A percentile compares a stretch with the other conserved stretches of the same genome.
Conservation (phyloP, 2,888 invertebrate species). For the Tetanocera ferruginea region DNA sequence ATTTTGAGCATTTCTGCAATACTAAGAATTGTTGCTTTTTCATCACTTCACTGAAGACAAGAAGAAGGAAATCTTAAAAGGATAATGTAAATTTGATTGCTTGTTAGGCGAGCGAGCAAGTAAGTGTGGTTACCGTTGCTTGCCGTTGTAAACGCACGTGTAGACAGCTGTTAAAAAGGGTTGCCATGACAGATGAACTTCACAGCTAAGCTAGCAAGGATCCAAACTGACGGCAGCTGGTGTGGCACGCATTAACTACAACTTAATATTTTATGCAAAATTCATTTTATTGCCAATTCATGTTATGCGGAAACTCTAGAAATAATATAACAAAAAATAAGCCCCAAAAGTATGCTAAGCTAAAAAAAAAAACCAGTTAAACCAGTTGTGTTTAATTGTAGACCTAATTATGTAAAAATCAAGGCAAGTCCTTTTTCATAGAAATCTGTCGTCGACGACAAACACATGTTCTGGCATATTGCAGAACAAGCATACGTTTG, state of each 20-base stretch:
- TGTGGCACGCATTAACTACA: constrained; percentile 15
- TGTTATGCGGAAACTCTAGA: neutral
- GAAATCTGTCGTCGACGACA: no score
- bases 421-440: no score
- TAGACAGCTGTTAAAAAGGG: neutral
- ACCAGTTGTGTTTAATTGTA: neutral
- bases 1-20: constrained; percentile 21
- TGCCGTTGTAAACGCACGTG: neutral
- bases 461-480: no score
- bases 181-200: neutral
- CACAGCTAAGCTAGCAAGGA: neutral
- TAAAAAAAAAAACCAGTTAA: neutral
- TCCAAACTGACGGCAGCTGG: neutral
- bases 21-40: neutral
- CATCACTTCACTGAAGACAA: neutral
- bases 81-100: constrained; percentile 37
- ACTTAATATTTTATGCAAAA: constrained; percentile 23
- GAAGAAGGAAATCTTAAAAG: neutral
- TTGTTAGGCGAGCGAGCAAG: constrained; percentile 13
- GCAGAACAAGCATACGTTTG: no score
- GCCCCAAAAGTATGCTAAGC: neutral
- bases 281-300: constrained; percentile 24
- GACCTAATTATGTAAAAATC: no score
- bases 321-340: neutral
- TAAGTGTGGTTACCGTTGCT: neutral